Base-by-base conservation (phyloP, 2,888 invertebrate genomes). In the Icerya purchasi region DNA sequence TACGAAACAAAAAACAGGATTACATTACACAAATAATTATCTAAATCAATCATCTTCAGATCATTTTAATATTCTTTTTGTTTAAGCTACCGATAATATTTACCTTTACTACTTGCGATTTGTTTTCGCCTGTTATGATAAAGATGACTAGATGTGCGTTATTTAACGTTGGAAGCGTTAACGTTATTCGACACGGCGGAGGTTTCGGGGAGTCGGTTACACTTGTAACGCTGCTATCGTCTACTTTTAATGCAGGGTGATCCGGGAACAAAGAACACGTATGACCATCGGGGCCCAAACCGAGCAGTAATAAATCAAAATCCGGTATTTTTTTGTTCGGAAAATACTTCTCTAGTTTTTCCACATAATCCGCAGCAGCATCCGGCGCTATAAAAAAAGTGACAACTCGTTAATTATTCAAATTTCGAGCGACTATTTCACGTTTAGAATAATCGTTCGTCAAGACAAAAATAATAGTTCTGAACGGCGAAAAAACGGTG, bases 201-300 rank as follows among this genome's bases (percentile, higher is more conserved):
- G 94, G 94, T 70, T 98, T 99, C 0, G 98, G 98, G 0, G 96
- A 94, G 73, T 98, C 88, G 0, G 78, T 79, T 62, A 98, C 86
- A 0, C 86, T 74, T 8, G 89, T 87, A 2, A 96, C 84, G 75
- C 86, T 81, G 54, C 78, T 71, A 1, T 70, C 69, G 0, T 70
- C 75, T 68, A 86, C 86, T 0, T 78, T 69, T 1, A 88, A 72
- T 5, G 83, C 70, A 0, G 73, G 71, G 70, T 89, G 88, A 0
- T 78, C 82, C 0, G 98, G 97, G 73, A 98, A 98, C 19, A 98
- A 73, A 0, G 97, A 97, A 69, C 94, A 94, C 0, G 96, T 97
- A 72, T 98, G 98, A 0, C 97, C 97, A 70, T 98, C 98, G 0
- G 94, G 96, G 0, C 98, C 98, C 81, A 97, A 85, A 18, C 98